Evolutionary conservation across 2,797 vertebrate genomes (phyloP).

Genomic region (Sebastes diaconus): DNA sequence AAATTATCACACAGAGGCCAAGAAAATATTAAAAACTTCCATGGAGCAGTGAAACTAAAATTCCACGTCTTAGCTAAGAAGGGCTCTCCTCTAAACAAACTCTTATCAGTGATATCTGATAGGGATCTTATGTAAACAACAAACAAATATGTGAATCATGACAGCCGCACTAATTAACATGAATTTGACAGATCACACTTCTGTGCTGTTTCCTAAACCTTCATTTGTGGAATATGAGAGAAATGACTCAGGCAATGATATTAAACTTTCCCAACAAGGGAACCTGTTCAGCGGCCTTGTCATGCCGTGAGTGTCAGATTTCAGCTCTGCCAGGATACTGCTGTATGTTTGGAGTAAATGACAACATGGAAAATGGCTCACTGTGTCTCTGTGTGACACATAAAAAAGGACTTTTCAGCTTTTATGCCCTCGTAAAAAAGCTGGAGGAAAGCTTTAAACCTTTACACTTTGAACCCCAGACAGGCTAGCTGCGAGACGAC

Average conservation of each 20-base stretch:
- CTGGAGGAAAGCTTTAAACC: background rate
- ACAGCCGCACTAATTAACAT: background rate
- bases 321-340: conserved; percentile 15
- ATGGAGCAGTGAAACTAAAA: background rate
- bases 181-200: background rate
- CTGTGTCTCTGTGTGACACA: background rate
- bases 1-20: background rate
- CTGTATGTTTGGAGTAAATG: conserved; percentile 31
- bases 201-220: background rate
- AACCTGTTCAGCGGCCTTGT: conserved; percentile 49
- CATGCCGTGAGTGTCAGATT: conserved; percentile 49
- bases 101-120: background rate
- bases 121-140: background rate
- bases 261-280: background rate
- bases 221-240: background rate
- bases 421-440: conserved; percentile 49
- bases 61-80: background rate
- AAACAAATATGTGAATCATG: background rate
- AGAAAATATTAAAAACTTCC: background rate
- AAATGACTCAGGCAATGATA: background rate
- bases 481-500: background rate
- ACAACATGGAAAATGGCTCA: background rate
- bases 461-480: conserved; percentile 39
- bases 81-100: background rate
- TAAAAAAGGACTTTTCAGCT: background rate